Evolutionary conservation across 2,113 vertebrate genomes (phyloP).

Genomic region (Coreoperca whiteheadi): DNA sequence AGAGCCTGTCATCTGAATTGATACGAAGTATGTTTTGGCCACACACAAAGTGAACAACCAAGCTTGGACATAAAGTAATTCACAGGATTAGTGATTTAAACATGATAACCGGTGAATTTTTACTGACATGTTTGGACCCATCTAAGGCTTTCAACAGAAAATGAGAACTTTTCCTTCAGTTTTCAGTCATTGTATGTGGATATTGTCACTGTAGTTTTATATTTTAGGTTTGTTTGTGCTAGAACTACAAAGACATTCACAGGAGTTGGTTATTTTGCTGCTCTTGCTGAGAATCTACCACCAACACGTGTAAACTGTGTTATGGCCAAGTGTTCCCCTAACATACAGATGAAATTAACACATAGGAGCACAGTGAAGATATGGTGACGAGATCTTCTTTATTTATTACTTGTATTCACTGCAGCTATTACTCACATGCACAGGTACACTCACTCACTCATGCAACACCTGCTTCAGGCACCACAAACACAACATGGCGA

Average conservation of each 20-base stretch:
- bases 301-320: neutral
- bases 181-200: neutral
- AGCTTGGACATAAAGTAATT: neutral
- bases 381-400: slow-evolving; percentile 23
- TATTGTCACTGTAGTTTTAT: neutral
- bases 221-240: neutral
- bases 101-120: neutral
- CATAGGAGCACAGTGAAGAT: neutral
- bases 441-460: neutral
- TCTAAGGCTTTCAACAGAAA: neutral
- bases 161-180: neutral
- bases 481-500: slow-evolving; percentile 5
- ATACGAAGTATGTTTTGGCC: neutral
- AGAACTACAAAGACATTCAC: neutral
- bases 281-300: neutral
- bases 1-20: neutral
- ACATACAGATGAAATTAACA: neutral
- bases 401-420: slow-evolving; percentile 32
- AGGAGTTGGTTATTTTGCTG: neutral
- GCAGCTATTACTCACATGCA: neutral
- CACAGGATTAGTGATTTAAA: neutral
- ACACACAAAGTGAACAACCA: too few species aligned
- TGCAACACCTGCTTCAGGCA: slow-evolving; percentile 10
- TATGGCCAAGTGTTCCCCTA: neutral
- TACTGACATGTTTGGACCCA: neutral